A percentile compares a stretch with the other conserved stretches of the same genome.
Conservation (phyloP, 2,888 invertebrate genomes). For the Podotricha telesiphe region DNA sequence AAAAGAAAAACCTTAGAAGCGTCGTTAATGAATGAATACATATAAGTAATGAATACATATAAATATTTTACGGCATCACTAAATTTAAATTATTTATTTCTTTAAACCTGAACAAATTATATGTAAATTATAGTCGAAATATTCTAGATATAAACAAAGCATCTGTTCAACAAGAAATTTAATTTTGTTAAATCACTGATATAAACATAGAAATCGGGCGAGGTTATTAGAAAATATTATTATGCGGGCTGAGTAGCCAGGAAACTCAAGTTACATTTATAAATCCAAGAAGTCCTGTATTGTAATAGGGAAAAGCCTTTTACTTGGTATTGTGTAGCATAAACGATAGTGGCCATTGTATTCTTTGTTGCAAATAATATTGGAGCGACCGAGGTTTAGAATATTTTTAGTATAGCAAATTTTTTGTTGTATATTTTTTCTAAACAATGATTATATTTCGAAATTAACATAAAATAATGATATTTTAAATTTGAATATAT, state of each 20-base stretch:
- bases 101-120: neutral
- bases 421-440: neutral
- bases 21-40: no score
- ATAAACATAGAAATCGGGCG: constrained; percentile 28
- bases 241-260: constrained; percentile 34
- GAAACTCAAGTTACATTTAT: constrained; percentile 35
- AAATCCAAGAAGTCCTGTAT: constrained; percentile 34
- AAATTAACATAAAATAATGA: neutral
- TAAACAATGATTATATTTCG: neutral
- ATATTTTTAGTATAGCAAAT: neutral
- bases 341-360: constrained; percentile 28
- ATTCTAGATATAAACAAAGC: neutral
- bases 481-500: no score
- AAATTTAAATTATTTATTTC: neutral
- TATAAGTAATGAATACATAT: no score
- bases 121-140: neutral
- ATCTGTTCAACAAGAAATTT: constrained; percentile 4
- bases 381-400: constrained; percentile 25
- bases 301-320: constrained; percentile 29
- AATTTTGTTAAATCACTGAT: constrained; percentile 21
- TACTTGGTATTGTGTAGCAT: constrained; percentile 27
- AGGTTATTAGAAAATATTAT: constrained; percentile 33
- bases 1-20: neutral
- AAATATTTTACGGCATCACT: neutral
- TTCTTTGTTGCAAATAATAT: constrained; percentile 30